Base-by-base conservation (phyloP, 2,797 vertebrate species). In the Myotis findleyi region DNA sequence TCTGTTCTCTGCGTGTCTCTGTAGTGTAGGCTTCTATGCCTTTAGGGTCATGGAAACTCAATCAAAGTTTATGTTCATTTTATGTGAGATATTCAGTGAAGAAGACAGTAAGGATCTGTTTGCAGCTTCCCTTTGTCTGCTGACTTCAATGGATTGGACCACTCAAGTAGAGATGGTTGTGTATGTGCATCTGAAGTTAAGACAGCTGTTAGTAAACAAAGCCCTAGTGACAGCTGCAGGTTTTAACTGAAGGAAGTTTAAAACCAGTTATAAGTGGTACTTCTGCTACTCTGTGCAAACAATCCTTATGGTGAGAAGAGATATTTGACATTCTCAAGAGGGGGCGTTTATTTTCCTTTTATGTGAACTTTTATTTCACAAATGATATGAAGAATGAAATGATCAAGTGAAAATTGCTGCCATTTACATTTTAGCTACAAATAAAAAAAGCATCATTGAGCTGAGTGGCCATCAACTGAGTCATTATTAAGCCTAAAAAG, bases 401-500 rank as follows among this genome's bases (percentile, higher is more conserved):
- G 1, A 25, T 62, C 75, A 57, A 91, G 27, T 90, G 55, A 33
- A 87, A 97, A 89, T 95, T 93, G 51, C 30, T 97, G 14, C 57
- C 90, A 64, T 49, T 95, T 94, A 88, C 3, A 33, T 96, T 96
- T 96, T 89, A 91, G 27, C 38, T 86, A 36, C 57, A 89, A 94
- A 1, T 96, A 55, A 93, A 91, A 96, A 89, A 89, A 57, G 44
- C 36, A 83, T 93, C 0, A 1, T 94, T 77, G 38, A 93, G 59
- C 94, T 94, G 14, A 96, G 6, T 95, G 69, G 51, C 17, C 89
- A 69, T 96, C 53, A 97, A 49, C 27, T 93, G 12, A 64, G 64
- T 94, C 68, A 84, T 97, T 97, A 87, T 93, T 36, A 71, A 94
- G n/a, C 21, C 62, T 95, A 41, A 36, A 82, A 91, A 96, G 66